Conservation (phyloP, 2,888 invertebrate genomes). For the Ryuthela nishihirai region DNA sequence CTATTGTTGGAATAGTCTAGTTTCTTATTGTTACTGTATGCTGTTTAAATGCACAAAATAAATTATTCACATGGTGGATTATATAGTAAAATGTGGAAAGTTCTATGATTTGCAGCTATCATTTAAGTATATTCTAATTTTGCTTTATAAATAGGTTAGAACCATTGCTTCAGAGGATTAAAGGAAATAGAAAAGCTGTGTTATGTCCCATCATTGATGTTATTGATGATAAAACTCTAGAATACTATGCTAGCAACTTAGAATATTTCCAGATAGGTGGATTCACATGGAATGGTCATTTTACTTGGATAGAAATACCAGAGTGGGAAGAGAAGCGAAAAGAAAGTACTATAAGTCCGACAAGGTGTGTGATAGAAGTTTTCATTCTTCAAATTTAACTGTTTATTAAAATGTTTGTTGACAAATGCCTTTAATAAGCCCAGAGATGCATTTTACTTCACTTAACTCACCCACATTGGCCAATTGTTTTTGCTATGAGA, state of each 20-base stretch:
- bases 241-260: constrained; percentile 61
- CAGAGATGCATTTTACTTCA: no score
- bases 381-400: not conserved
- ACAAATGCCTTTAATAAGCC: no score
- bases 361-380: constrained; percentile 55
- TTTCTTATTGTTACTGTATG: no score
- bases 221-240: constrained; percentile 74
- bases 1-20: no score
- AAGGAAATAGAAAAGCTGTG: constrained; percentile 72
- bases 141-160: constrained; percentile 60
- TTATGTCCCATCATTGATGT: constrained; percentile 94
- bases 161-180: constrained; percentile 80
- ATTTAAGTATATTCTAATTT: no score
- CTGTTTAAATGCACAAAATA: no score
- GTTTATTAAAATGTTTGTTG: not conserved
- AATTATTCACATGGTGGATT: no score
- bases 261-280: constrained; percentile 65
- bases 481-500: no score
- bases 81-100: no score
- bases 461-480: no score
- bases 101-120: not conserved
- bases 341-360: constrained; percentile 61
- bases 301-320: constrained; percentile 82
- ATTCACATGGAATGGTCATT: constrained; percentile 85
- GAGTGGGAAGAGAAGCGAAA: constrained; percentile 61